Evolutionary conservation across 2,888 invertebrate species (phyloP), one percentile per base, ranked within the genome.

Genomic region (Hemithea aestivaria): DNA sequence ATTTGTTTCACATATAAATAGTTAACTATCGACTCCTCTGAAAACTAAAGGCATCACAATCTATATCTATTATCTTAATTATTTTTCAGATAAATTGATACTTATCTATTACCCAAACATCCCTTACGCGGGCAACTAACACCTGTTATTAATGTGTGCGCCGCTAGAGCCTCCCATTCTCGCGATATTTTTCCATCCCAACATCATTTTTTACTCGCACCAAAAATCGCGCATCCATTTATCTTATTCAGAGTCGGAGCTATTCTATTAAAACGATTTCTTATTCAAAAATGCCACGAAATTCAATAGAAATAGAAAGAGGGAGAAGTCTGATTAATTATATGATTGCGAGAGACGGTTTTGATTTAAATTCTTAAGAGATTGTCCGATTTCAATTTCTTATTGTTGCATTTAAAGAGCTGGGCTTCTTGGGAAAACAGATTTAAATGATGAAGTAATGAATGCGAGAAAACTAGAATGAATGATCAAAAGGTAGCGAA

Each of bases 241-340:
- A 68, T 67, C 67, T 68, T 67, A 62, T 64, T 66, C 67, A 65
- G 50, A 48, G 43, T 31, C 40, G 38, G 32, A 31, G 46, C 47
- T 44, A 69, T 73, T 75, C 67, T 70, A 68, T 73, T 73, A 73
- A 70, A 75, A 65, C 63, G 71, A 66, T 67, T 73, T 59, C 60
- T 62, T 59, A 72, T 75, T 76, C 71, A 75, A 71, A 74, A 74
- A 70, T 60, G 58, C 57, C 53, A 53, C 51, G 54, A 60, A 67
- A 73, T 71, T 76, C 63, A 78, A 78, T 75, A 58, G 63, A 49
- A 69, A 66, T 56, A 62, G 64, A 50, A 54, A 50, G 56, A 16
- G 37, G 52, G 48, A 54, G 61, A 63, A 60, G 57, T 53, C 62
- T 73, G 67, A 78, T 79, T 77, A 72, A 75, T 78, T 48, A 45